A percentile compares a stretch with the other conserved stretches of the same genome.
phyloP scores from a whole-genome alignment of 2,888 invertebrate species.

The Heliconius hortense region DNA sequence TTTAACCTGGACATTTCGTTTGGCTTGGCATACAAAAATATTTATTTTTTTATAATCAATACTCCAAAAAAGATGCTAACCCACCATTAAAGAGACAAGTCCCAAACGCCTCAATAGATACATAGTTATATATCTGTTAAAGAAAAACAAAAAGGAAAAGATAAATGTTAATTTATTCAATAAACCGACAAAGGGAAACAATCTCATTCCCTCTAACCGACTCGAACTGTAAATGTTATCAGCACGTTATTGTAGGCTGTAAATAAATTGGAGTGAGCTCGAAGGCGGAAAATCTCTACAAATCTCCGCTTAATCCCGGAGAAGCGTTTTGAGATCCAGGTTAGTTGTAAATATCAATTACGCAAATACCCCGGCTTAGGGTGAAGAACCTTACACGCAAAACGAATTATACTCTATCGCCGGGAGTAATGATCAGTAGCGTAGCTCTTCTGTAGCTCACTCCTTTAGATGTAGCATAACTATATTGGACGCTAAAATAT shows the following conservation, averaged over 20 bases:
- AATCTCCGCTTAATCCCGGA: constrained; percentile 73
- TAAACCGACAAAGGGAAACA: constrained; percentile 39
- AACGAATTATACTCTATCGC: constrained; percentile 51
- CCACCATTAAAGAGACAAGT: no score
- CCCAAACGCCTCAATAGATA: not conserved
- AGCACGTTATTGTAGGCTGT: constrained; percentile 53
- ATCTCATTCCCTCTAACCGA: constrained; percentile 35
- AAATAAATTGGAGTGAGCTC: constrained; percentile 75
- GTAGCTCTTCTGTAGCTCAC: constrained; percentile 29
- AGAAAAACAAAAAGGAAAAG: constrained; percentile 1
- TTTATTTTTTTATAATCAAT: no score
- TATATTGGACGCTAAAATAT: constrained; percentile 12
- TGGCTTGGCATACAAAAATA: no score
- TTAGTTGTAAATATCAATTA: constrained; percentile 82
- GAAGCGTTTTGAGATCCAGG: constrained; percentile 75
- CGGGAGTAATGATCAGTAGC: constrained; percentile 37
- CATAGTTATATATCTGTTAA: not conserved
- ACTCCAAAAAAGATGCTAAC: no score
- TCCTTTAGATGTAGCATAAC: constrained; percentile 12
- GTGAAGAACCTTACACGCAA: constrained; percentile 54
- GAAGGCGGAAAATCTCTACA: constrained; percentile 71
- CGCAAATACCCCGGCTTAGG: constrained; percentile 73
- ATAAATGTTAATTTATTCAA: constrained; percentile 31
- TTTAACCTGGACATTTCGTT: no score
- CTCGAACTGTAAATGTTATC: constrained; percentile 56